Conservation (phyloP, 2,888 invertebrate genomes). For the Periphyllus acericola region DNA sequence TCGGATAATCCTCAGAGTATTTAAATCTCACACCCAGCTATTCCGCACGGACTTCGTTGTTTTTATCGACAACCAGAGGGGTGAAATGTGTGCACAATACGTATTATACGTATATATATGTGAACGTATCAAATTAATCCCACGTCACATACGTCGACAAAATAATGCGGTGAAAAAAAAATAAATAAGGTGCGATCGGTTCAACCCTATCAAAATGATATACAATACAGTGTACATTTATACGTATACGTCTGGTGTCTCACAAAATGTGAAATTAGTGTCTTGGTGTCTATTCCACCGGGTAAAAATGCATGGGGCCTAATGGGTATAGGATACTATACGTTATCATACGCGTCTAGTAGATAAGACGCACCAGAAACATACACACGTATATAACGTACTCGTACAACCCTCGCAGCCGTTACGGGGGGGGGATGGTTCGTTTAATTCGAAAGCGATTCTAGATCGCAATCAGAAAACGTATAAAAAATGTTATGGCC, state of each 20-base stretch:
- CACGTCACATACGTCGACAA: neutral
- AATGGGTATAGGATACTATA: neutral
- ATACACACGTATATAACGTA: neutral
- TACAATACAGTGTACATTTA: neutral
- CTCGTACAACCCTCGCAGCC: too few species aligned
- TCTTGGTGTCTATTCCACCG: neutral
- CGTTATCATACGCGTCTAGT: conserved; percentile 1
- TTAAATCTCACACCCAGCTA: conserved; percentile 37
- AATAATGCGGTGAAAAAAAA: conserved; percentile 14
- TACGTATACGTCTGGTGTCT: neutral
- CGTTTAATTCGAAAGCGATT: conserved; percentile 54
- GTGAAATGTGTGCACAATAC: neutral
- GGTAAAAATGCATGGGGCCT: conserved; percentile 16
- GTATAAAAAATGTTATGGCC: conserved; percentile 53
- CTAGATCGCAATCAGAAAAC: conserved; percentile 54
- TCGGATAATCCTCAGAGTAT: conserved; percentile 13
- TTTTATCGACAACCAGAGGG: conserved; percentile 8
- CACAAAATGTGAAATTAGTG: conserved; percentile 1
- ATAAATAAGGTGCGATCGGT: neutral
- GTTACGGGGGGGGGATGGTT: neutral
- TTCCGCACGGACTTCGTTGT: neutral
- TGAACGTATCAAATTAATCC: neutral
- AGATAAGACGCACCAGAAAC: neutral
- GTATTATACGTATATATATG: neutral
- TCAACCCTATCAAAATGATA: neutral